phyloP scores from a whole-genome alignment of 2,797 vertebrate species.

The Gila robusta region DNA sequence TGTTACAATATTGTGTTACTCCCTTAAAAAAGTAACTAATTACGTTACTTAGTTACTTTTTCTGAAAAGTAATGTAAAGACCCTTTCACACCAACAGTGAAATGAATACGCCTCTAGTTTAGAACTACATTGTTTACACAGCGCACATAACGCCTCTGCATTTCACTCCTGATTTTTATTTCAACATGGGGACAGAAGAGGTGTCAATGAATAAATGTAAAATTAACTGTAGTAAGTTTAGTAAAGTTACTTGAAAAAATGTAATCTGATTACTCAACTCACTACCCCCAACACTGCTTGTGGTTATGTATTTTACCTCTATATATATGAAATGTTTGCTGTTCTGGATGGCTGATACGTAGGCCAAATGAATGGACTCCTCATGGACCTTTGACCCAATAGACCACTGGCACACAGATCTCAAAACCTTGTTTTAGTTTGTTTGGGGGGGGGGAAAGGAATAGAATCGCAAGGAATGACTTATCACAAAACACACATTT shows the following conservation, averaged over 20 bases:
- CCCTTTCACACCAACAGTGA: neutral
- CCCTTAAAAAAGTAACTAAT: neutral
- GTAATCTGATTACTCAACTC: neutral
- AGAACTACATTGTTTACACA: neutral
- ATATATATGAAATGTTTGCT: conserved; percentile 69
- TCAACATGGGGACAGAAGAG: neutral
- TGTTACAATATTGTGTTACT: neutral
- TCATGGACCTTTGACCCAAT: conserved; percentile 64
- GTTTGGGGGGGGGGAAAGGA: neutral
- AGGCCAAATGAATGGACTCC: conserved; percentile 66
- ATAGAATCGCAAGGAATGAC: neutral
- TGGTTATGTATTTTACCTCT: conserved; percentile 52
- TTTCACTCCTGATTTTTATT: neutral
- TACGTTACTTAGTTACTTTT: neutral
- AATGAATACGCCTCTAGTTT: neutral
- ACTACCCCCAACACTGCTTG: neutral
- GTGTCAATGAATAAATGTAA: neutral
- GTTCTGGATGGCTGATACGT: conserved; percentile 65
- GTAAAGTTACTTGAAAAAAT: neutral
- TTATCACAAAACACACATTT: conserved; percentile 10
- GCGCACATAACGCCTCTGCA: neutral
- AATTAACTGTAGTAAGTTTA: neutral
- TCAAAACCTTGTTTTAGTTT: conserved; percentile 53
- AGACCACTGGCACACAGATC: conserved; percentile 67
- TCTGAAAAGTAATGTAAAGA: neutral